Base-by-base conservation (phyloP, 2,888 invertebrate species). In the Neoascia interrupta region DNA sequence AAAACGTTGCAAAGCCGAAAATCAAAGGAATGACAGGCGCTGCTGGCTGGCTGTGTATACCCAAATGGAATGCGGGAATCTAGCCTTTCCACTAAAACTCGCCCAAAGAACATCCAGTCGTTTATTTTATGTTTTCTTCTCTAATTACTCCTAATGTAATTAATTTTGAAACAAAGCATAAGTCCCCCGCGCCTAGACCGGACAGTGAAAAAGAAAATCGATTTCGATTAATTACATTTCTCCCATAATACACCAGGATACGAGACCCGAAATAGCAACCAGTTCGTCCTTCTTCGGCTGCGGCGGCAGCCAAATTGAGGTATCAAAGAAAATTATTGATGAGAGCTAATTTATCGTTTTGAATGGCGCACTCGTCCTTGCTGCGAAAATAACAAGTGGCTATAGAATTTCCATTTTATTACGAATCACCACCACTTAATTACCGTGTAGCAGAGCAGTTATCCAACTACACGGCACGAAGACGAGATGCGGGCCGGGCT, bases 141-240 rank as follows among this genome's bases (percentile, higher is more conserved):
- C 21, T 53, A 64, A 63, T 72, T 45, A 45, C 70, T 43, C 18
- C 43, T 53, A 37, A 51, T 75, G 63, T 69, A 75, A 70, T 75
- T 63, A 70, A 63, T 69, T 69, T 63, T 37, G 28, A 58, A 75
- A 61, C 69, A 61, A 63, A 51, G 41, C 41, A 28, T 18, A 15
- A 8, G 37, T 13, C 6, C 45, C 36, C 5, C 31, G 31, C 31
- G 4, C n/a, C 8, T 26, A 26, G 4, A 41, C 13, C n/a, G 16
- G 3, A 8, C 34, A 21, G 28, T 13, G 1, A 47, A 36, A 51
- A 18, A 56, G 2, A 63, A 56, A 75, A 69, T 63, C 75, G 63
- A 69, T 75, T 75, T 58, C 61, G 49, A 70, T 69, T 69, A 69
- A 75, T 69, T 69, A 69, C 28, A 69, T 6, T 60, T 28, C 23